phyloP scores from a whole-genome alignment of 2,113 vertebrate species.

The Zapornia atra region DNA sequence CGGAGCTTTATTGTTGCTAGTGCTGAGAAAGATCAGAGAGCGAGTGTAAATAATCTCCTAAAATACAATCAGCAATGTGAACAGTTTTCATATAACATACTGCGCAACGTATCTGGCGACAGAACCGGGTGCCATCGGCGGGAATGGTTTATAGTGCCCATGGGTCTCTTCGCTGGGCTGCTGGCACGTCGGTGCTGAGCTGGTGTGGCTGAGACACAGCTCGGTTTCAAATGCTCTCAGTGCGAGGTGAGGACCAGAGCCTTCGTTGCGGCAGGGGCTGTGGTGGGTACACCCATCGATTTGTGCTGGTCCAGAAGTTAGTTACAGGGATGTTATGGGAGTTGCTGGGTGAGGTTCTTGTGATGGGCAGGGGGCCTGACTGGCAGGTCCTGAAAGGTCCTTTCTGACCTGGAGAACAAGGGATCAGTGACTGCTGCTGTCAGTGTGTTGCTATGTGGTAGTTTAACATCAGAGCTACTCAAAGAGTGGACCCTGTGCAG shows the following conservation, averaged over 20 bases:
- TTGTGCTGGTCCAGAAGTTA: neutral
- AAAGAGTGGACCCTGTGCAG: neutral
- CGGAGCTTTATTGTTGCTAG: neutral
- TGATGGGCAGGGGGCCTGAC: neutral
- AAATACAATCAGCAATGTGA: neutral
- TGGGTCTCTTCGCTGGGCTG: neutral
- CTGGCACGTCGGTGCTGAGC: accelerated
- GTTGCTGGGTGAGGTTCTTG: neutral
- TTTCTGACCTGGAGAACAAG: neutral
- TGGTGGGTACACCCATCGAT: neutral
- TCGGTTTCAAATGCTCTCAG: accelerated
- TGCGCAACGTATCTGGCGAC: neutral
- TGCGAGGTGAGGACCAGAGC: neutral
- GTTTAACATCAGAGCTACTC: conserved; percentile 32
- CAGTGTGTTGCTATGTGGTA: neutral
- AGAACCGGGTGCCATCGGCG: neutral
- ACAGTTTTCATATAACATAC: neutral
- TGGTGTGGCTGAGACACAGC: neutral
- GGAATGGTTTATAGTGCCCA: neutral
- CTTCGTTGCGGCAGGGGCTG: neutral
- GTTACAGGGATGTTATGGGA: neutral
- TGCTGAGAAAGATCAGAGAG: conserved; percentile 13
- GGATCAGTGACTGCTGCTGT: neutral
- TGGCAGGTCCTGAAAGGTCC: neutral
- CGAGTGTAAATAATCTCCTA: neutral